phyloP scores from a whole-genome alignment of 2,797 vertebrate species.

The Coracias cyanogaster region DNA sequence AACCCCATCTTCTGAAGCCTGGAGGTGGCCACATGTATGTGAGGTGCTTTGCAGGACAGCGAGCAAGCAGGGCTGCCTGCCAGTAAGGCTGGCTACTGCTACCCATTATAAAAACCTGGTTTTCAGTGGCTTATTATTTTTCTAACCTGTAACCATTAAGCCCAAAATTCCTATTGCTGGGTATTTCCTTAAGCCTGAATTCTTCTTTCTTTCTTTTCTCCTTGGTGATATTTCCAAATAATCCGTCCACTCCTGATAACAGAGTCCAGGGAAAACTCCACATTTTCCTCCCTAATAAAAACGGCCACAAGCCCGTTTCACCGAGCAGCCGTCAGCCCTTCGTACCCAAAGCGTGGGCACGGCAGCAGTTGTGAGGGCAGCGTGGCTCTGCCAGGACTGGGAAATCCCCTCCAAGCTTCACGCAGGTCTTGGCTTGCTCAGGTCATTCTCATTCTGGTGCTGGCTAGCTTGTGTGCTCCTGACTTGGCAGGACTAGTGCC shows the following conservation, averaged over 20 bases:
- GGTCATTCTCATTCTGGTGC: neutral
- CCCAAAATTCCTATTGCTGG: neutral
- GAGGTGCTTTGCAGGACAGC: neutral
- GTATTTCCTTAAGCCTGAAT: neutral
- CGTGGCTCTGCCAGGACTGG: neutral
- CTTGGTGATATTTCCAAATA: neutral
- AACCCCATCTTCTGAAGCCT: neutral
- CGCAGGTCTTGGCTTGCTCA: neutral
- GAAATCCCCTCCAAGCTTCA: neutral
- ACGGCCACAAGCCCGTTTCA: neutral
- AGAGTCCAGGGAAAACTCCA: neutral
- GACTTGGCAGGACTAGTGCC: neutral
- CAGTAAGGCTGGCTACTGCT: neutral
- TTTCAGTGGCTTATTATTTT: neutral
- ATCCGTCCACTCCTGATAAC: neutral
- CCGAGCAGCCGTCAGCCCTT: neutral
- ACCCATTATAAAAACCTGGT: neutral
- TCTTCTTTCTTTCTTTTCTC: neutral
- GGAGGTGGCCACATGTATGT: fast-evolving
- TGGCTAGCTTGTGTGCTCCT: neutral
- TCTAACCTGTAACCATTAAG: neutral
- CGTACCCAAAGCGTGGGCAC: neutral
- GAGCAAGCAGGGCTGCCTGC: neutral
- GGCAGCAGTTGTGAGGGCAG: neutral
- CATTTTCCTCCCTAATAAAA: neutral